phyloP scores from a whole-genome alignment of 2,888 invertebrate genomes.

The Trissonchulus latispiculum region DNA sequence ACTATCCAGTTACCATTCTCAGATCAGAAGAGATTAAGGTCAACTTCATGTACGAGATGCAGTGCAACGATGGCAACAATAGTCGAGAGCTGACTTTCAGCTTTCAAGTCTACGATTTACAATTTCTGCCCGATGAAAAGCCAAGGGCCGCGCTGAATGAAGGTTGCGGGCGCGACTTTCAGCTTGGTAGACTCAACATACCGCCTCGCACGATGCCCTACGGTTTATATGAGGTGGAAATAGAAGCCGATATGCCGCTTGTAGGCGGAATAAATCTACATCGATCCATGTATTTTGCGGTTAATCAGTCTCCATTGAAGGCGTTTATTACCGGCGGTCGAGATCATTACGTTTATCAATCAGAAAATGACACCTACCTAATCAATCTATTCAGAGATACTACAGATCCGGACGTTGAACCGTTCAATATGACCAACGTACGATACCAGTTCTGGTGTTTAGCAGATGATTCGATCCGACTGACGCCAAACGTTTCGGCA shows the following conservation, averaged over 20 bases:
- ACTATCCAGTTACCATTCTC: conserved; percentile 4
- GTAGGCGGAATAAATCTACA: background rate
- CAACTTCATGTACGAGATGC: conserved; percentile 8
- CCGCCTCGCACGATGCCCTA: conserved; percentile 11
- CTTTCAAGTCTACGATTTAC: conserved; percentile 9
- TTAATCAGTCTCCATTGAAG: conserved; percentile 9
- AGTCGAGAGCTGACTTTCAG: background rate
- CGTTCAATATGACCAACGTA: conserved; percentile 12
- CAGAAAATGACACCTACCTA: conserved; percentile 14
- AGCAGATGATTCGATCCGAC: background rate
- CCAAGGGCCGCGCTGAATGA: conserved; percentile 2
- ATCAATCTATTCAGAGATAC: conserved; percentile 13
- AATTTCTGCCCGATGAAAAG: background rate
- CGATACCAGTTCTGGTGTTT: conserved; percentile 11
- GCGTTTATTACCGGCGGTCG: conserved; percentile 3
- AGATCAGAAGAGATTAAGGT: background rate
- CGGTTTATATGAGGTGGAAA: conserved; percentile 5
- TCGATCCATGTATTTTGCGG: background rate
- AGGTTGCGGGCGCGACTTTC: background rate
- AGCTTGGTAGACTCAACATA: background rate
- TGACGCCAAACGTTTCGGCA: background rate
- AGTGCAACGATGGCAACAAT: conserved; percentile 2
- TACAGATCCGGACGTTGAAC: conserved; percentile 15
- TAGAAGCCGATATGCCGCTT: background rate
- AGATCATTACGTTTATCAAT: conserved; percentile 6